Evolutionary conservation across 2,797 vertebrate genomes (phyloP).

Genomic region (Cheirogaleus major): DNA sequence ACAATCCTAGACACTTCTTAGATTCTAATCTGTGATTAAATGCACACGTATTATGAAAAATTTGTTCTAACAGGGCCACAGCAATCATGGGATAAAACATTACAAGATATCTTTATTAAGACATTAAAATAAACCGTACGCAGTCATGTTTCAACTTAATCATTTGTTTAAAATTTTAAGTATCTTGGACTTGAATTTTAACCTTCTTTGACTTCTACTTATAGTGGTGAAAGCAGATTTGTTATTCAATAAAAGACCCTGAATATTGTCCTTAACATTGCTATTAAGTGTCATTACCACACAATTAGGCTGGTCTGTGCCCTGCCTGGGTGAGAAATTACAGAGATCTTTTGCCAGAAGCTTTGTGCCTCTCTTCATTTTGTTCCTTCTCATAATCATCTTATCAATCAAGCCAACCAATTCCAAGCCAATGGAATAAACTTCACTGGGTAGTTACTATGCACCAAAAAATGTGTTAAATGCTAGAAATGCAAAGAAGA

Average conservation of each 20-base stretch:
- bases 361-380: not conserved
- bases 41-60: not conserved
- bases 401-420: not conserved
- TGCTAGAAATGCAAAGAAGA: not conserved
- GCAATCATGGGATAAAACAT: not conserved
- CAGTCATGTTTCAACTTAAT: not conserved
- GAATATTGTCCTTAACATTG: not conserved
- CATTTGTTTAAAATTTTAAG: constrained; percentile 38
- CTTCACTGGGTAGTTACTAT: not conserved
- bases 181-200: not conserved
- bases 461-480: not conserved
- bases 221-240: not conserved
- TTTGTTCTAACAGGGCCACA: not conserved
- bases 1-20: constrained; percentile 30
- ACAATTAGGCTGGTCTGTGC: not conserved
- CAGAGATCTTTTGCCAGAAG: not conserved
- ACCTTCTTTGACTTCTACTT: not conserved
- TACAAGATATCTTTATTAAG: constrained; percentile 11
- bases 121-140: not conserved
- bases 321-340: not conserved
- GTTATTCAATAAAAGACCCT: not conserved
- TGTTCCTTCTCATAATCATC: not conserved
- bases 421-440: not conserved
- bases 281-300: not conserved
- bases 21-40: constrained; percentile 14